These are phyloP conservation scores for Syngnathoides biaculeatus DNA, from an alignment of 2,113 vertebrate species.

Conservation along the genomic window DNA sequence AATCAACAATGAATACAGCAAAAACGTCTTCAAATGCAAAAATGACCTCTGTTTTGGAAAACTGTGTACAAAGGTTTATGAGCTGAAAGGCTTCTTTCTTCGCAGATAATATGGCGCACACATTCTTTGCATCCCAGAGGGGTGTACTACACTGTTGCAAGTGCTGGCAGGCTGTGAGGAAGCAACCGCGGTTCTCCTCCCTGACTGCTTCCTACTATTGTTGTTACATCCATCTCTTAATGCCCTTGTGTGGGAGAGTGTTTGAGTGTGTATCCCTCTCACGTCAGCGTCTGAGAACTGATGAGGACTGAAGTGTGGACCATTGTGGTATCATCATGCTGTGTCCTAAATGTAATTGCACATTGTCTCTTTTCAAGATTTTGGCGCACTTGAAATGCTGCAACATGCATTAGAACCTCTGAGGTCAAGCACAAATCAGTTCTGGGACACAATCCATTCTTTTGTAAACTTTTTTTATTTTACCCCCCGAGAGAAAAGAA, in stretches of 20 bases:
- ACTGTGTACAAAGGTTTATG: conserved; percentile 7
- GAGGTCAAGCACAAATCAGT: no score
- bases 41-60: conserved; percentile 2
- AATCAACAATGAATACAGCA: not conserved
- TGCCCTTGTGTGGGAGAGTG: conserved; percentile 5
- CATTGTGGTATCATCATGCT: not conserved
- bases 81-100: conserved; percentile 30
- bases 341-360: not conserved
- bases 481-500: not conserved
- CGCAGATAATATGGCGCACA: conserved; percentile 26
- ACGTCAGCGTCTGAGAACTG: not conserved
- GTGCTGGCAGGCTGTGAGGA: conserved; percentile 48
- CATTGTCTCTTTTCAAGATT: not conserved
- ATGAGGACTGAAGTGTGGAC: not conserved
- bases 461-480: no score
- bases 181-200: conserved; percentile 60
- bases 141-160: conserved; percentile 29
- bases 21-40: not conserved
- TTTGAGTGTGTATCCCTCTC: not conserved
- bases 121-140: conserved; percentile 49
- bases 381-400: not conserved
- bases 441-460: no score
- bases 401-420: not conserved
- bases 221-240: conserved; percentile 50
- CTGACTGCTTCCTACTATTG: conserved; percentile 64